phyloP scores from a whole-genome alignment of 2,113 vertebrate species.

The Colius striatus region DNA sequence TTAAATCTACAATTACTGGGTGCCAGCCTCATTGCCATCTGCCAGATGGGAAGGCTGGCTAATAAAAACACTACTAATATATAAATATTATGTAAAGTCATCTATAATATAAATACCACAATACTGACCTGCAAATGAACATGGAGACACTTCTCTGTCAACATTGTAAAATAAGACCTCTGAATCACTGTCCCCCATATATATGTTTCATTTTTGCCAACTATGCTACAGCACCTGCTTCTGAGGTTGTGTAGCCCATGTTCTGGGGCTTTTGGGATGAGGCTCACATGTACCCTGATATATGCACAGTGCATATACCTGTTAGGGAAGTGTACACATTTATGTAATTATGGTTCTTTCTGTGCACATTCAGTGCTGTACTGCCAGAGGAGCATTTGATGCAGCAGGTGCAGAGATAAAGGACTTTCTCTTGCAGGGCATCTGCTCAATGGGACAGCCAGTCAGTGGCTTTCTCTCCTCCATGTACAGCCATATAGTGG shows the following conservation, averaged over 20 bases:
- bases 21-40: background rate
- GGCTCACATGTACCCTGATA: background rate
- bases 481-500: background rate
- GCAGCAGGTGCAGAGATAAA: background rate
- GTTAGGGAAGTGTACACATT: background rate
- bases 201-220: background rate
- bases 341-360: background rate
- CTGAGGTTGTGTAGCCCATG: background rate
- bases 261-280: background rate
- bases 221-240: background rate
- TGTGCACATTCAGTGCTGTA: background rate
- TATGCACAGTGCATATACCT: background rate
- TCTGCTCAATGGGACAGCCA: background rate
- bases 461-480: background rate
- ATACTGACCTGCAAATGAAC: background rate
- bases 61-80: background rate
- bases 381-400: background rate
- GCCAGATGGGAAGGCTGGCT: background rate
- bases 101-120: background rate
- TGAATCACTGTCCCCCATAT: accelerated
- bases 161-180: background rate
- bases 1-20: accelerated
- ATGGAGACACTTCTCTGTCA: background rate
- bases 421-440: background rate
- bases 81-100: background rate